Base-by-base conservation (phyloP, 2,888 invertebrate genomes). In the Poecilus cupreus region DNA sequence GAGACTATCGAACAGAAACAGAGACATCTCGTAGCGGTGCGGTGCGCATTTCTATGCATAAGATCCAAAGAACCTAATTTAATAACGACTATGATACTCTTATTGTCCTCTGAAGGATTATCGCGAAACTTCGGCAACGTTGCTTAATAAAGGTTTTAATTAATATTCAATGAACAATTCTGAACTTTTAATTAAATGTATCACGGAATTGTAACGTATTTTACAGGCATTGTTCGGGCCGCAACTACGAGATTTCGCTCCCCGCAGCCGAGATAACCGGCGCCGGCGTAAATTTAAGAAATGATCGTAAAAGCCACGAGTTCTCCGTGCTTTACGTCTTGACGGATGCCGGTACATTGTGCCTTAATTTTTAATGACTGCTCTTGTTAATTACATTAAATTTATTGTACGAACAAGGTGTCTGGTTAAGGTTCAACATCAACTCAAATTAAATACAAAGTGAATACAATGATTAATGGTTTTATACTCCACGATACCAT, bases 161-260 rank as follows among this genome's bases (percentile, higher is more conserved):
- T 86, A 86, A 85, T 85, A 86, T 85, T 86, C 85, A 84, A 85
- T 85, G 85, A 83, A 78, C 81, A 82, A 82, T 82, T 83, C 80
- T 80, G 83, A 85, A 85, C 84, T 85, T 85, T 85, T 85, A 86
- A 86, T 86, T 86, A 85, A 86, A 85, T 86, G 85, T 85, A 85
- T 85, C 84, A 83, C 80, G 43, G 72, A 80, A 80, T 80, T 72
- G 72, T 80, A 72, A 72, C 72, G 72, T 70, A 79, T 79, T 79
- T 79, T 70, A 79, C 51, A 54, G 72, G 43, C 80, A 54, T 80
- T 80, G 80, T 80, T 54, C 20, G 46, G 32, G 13, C 72, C 46
- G n/a, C 72, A 72, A 72, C 18, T 18, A 68, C 8, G n/a, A 32
- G 54, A 54, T 64, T 24, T 64, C 22, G 32, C 16, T 24, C 24